Percentiles rank a stretch among this genome's conserved stretches.
These are phyloP conservation scores for Zaprionus lachaisei DNA, from an alignment of 1,140 invertebrate species.

Conservation along the genomic window DNA sequence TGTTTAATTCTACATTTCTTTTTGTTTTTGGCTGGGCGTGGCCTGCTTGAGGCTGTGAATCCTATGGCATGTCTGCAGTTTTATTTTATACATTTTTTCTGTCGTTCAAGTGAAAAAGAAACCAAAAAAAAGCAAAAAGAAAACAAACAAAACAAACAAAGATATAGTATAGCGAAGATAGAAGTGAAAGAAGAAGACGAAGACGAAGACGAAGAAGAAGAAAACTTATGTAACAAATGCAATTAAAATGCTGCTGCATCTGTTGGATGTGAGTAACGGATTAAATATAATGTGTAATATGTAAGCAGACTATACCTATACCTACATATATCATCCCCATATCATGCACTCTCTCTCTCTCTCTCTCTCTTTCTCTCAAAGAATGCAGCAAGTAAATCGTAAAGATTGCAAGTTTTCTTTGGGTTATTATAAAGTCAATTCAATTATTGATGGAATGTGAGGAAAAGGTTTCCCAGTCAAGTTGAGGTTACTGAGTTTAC, in stretches of 20 bases:
- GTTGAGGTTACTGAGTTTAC: background rate
- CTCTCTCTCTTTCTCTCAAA: too few species aligned
- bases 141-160: background rate
- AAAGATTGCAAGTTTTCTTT: too few species aligned
- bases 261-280: slow-evolving; percentile 26
- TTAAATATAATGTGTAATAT: background rate
- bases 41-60: background rate
- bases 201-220: background rate
- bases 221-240: slow-evolving; percentile 11
- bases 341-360: too few species aligned
- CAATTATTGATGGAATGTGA: background rate
- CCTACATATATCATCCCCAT: background rate
- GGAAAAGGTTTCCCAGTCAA: background rate
- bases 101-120: background rate
- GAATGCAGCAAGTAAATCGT: too few species aligned
- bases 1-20: background rate
- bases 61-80: background rate
- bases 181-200: slow-evolving; percentile 7
- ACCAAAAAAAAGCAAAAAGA: background rate
- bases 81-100: slow-evolving; percentile 2
- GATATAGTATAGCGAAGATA: too few species aligned
- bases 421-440: background rate
- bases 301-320: background rate
- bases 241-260: slow-evolving; percentile 31
- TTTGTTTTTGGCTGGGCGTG: slow-evolving; percentile 4